Conservation (phyloP, 2,888 invertebrate species). For the Drosophila rubida region DNA sequence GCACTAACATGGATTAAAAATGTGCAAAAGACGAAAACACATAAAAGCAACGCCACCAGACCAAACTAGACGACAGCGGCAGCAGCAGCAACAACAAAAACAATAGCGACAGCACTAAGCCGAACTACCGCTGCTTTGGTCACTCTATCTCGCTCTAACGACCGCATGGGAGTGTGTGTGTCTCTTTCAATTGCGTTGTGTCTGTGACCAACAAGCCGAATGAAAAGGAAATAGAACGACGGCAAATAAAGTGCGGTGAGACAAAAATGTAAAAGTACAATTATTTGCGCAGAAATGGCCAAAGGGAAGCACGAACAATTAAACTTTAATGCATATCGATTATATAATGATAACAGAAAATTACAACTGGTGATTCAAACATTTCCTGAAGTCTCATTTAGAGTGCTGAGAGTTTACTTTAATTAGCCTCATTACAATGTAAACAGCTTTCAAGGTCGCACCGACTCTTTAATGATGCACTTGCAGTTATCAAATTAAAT, state of each 20-base stretch:
- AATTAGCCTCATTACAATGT: too few species aligned
- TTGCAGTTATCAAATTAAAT: background rate
- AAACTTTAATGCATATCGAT: too few species aligned
- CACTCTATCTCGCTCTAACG: slow-evolving; percentile 3
- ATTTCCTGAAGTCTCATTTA: too few species aligned
- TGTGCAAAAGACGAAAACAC: slow-evolving; percentile 39
- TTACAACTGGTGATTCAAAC: too few species aligned
- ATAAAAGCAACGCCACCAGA: slow-evolving; percentile 37
- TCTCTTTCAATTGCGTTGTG: slow-evolving; percentile 28
- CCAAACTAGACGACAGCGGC: slow-evolving; percentile 9
- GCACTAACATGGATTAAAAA: slow-evolving; percentile 64
- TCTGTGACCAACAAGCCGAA: slow-evolving; percentile 33
- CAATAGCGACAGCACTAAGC: slow-evolving; percentile 25
- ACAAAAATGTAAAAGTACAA: slow-evolving; percentile 39
- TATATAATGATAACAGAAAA: too few species aligned
- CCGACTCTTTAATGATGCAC: background rate
- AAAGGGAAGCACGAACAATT: background rate
- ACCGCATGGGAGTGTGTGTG: background rate
- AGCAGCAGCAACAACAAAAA: slow-evolving; percentile 26
- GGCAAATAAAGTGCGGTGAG: slow-evolving; percentile 38
- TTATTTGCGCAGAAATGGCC: slow-evolving; percentile 34
- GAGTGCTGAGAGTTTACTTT: too few species aligned
- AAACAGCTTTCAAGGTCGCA: background rate
- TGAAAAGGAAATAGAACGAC: slow-evolving; percentile 49
- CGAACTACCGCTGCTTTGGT: slow-evolving; percentile 16